Evolutionary conservation across 2,888 invertebrate genomes (phyloP).

Genomic region (Pseudococcus viburni): DNA sequence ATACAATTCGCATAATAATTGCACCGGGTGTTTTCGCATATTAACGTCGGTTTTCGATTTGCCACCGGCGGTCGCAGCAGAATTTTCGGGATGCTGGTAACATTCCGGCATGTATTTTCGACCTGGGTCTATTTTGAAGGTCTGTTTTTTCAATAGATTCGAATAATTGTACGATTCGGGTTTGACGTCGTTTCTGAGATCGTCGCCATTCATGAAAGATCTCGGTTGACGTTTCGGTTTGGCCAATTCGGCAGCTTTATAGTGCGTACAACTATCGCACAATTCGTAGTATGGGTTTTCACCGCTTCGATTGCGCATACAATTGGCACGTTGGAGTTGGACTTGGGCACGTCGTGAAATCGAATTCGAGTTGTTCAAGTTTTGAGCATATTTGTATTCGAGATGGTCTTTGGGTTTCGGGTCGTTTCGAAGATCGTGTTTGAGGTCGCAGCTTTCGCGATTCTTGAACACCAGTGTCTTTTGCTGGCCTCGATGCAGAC

Average conservation of each 20-base stretch:
- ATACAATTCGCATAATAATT: conserved; percentile 60
- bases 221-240: conserved; percentile 46
- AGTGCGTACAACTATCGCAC: conserved; percentile 39
- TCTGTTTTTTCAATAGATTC: conserved; percentile 31
- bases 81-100: not conserved
- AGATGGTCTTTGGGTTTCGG: conserved; percentile 29
- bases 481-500: conserved; percentile 11
- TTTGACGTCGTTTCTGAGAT: not conserved
- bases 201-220: conserved; percentile 31
- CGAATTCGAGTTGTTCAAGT: conserved; percentile 36
- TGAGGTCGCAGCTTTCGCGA: not conserved
- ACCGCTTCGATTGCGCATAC: conserved; percentile 16
- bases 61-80: not conserved
- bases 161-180: conserved; percentile 8
- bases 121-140: conserved; percentile 30
- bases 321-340: not conserved
- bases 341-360: conserved; percentile 28
- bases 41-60: not conserved
- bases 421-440: conserved; percentile 39
- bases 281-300: conserved; percentile 38
- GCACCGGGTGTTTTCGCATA: conserved; percentile 61
- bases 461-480: not conserved
- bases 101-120: not conserved
- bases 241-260: not conserved
- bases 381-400: conserved; percentile 52